These are phyloP conservation scores for Odontomachus brunneus DNA, from an alignment of 1,140 invertebrate genomes.

Conservation along the genomic window DNA sequence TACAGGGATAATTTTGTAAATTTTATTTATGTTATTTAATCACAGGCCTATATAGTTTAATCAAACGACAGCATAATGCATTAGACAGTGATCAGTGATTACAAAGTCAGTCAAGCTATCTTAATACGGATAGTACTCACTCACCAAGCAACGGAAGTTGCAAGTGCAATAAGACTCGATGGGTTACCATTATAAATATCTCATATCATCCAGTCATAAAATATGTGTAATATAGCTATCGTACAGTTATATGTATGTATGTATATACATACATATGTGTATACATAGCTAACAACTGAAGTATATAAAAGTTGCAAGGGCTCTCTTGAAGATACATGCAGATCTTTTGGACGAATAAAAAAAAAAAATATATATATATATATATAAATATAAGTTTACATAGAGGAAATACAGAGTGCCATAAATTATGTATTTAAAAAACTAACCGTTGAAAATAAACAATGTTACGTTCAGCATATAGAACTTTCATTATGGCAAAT, in stretches of 20 bases:
- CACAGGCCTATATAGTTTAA: constrained; percentile 43
- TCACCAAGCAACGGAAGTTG: constrained; percentile 72
- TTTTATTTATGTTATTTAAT: constrained; percentile 45
- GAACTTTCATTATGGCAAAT: constrained; percentile 39
- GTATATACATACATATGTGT: constrained; percentile 37
- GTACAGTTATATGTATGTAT: constrained; percentile 21
- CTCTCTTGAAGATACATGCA: constrained; percentile 62
- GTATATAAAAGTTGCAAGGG: constrained; percentile 40
- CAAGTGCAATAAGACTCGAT: constrained; percentile 81
- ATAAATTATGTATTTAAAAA: constrained; percentile 62
- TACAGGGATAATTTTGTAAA: not conserved
- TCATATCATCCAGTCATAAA: constrained; percentile 76
- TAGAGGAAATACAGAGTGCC: constrained; percentile 65
- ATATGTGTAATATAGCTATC: constrained; percentile 72
- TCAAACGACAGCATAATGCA: constrained; percentile 27
- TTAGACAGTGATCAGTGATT: constrained; percentile 37
- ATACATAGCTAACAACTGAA: constrained; percentile 53
- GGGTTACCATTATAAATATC: constrained; percentile 81
- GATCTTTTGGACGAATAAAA: constrained; percentile 61
- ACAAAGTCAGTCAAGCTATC: constrained; percentile 67
- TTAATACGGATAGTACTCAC: constrained; percentile 72
- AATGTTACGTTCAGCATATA: constrained; percentile 26
- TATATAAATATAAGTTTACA: constrained; percentile 45
- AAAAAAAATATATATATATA: constrained; percentile 29
- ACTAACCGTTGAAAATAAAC: constrained; percentile 15